Percentiles rank a stretch among this genome's conserved stretches.
Evolutionary conservation across 2,888 invertebrate genomes (phyloP).

Genomic region (Yponomeuta cagnagella): DNA sequence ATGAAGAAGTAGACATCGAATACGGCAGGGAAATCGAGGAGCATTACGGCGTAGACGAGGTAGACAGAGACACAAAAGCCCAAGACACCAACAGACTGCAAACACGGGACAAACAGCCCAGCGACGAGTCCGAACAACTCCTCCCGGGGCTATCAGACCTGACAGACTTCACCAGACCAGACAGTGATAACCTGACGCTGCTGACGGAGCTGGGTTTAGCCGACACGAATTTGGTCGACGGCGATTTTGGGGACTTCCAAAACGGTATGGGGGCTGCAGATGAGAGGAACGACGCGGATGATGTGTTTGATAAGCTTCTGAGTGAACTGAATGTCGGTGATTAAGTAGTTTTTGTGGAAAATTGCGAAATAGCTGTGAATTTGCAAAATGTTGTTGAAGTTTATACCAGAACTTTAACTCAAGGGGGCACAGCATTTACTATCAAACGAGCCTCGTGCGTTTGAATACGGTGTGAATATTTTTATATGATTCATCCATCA

Average conservation of each 20-base stretch:
- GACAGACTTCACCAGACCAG: constrained; percentile 20
- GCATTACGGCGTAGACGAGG: constrained; percentile 57
- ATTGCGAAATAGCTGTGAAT: too few relatives aligned
- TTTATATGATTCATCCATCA: too few relatives aligned
- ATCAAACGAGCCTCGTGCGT: too few relatives aligned
- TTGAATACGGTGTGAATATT: too few relatives aligned
- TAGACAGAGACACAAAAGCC: constrained; percentile 45
- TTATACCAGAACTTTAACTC: too few relatives aligned
- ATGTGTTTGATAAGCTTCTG: constrained; percentile 61
- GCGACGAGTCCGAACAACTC: constrained; percentile 47
- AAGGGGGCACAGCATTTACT: too few relatives aligned
- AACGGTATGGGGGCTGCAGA: constrained; percentile 50
- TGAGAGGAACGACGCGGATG: constrained; percentile 32
- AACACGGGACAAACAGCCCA: constrained; percentile 22
- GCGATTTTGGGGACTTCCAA: constrained; percentile 64
- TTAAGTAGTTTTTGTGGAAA: constrained; percentile 17
- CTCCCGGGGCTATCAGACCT: constrained; percentile 31
- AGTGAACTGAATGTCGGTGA: constrained; percentile 52
- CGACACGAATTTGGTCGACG: constrained; percentile 51
- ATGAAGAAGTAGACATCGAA: constrained; percentile 76
- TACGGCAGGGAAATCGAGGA: constrained; percentile 65
- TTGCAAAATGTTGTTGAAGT: too few relatives aligned
- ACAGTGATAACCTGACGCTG: constrained; percentile 55
- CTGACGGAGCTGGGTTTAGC: constrained; percentile 75
- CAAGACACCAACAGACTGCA: constrained; percentile 54